Evolutionary conservation across 2,888 invertebrate species (phyloP), one percentile per base, ranked within the genome.

Genomic region (Ceramica pisi): DNA sequence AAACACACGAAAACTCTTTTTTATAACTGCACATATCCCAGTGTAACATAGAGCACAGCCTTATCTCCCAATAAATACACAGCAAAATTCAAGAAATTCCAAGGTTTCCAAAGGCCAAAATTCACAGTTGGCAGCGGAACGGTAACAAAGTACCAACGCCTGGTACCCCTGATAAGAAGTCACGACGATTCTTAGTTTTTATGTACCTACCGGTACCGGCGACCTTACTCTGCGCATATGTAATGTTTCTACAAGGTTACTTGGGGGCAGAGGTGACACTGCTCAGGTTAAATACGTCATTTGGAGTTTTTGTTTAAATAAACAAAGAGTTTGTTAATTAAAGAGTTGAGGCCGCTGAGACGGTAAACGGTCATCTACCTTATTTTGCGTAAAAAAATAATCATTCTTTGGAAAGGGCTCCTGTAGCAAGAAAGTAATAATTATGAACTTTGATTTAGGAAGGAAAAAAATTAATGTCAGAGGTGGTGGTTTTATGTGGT

Each of bases 201-300:
- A 51, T 35, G 12, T 67, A 62, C 61, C 19, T 67, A 62, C 61
- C 19, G 21, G 16, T 73, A 59, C 62, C 14, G 2, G 2, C 6
- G 57, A 55, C 48, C 46, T 62, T n/a, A 23, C 26, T 63, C 14
- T 16, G 8, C 67, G 71, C 56, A 67, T 78, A 61, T n/a, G 44
- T 78, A 70, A 75, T 66, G 8, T 56, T 72, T n/a, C 2, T 48
- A 41, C 31, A 55, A 70, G 65, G 78, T 75, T 19, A 69, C 23
- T 4, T 9, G 9, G 8, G 70, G 75, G 50, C 26, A 56, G 21
- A 70, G 59, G 65, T 80, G 59, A 55, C 38, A 56, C 1, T 7
- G 9, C 56, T 23, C 5, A 16, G 53, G 44, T 61, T 44, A 48
- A 48, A 48, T 44, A 41, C 51, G 51, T 60, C 31, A 76, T 50